Evolutionary conservation across 2,113 vertebrate species (phyloP).

Genomic region (Nestor notabilis): DNA sequence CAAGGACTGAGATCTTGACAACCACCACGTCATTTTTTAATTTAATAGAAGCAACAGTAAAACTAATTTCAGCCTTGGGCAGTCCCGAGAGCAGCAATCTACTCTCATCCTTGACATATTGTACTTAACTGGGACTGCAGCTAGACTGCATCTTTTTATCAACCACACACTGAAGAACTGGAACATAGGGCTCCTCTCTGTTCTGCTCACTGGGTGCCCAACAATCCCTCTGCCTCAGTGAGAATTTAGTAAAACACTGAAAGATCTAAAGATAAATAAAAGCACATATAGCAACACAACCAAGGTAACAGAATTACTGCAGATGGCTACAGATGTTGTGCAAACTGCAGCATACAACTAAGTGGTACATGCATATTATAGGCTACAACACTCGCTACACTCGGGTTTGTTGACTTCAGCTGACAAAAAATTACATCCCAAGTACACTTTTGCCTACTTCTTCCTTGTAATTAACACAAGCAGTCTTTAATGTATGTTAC

Average conservation of each 20-base stretch:
- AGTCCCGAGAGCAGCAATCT: background rate
- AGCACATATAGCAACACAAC: background rate
- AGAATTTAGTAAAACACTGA: background rate
- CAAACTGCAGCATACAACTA: background rate
- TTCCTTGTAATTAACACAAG: background rate
- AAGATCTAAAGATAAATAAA: background rate
- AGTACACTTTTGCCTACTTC: background rate
- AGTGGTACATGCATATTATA: background rate
- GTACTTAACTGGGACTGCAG: background rate
- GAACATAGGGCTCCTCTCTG: background rate
- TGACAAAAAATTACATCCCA: background rate
- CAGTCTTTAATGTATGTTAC: background rate
- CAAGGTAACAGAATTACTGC: background rate
- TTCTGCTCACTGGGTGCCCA: background rate
- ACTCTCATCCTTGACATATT: background rate
- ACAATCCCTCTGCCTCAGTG: background rate
- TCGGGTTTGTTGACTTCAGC: background rate
- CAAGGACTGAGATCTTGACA: background rate
- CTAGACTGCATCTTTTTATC: background rate
- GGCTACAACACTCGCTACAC: background rate
- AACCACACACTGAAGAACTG: background rate
- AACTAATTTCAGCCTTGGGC: slow-evolving; percentile 22
- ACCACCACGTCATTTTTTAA: background rate
- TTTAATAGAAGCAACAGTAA: background rate
- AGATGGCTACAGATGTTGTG: background rate